These are phyloP conservation scores for Sussaba pulchella DNA, from an alignment of 2,888 invertebrate species.

Conservation along the genomic window DNA sequence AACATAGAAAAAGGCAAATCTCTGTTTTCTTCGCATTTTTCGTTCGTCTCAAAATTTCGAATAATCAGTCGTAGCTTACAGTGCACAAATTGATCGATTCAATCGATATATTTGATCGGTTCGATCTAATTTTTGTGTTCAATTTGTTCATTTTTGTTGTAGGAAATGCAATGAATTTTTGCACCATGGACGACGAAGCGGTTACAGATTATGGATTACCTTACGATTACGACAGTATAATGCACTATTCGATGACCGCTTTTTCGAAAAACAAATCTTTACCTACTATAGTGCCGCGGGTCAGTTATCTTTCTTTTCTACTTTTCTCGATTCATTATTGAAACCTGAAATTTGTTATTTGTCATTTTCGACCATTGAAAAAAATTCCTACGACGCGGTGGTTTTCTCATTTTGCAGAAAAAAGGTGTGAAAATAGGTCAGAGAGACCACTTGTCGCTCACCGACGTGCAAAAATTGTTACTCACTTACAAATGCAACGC, in stretches of 20 bases:
- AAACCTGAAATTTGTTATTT: no score
- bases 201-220: constrained; percentile 63
- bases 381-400: not conserved
- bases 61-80: no score
- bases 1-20: constrained; percentile 65
- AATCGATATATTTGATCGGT: no score
- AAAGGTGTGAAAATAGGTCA: constrained; percentile 57
- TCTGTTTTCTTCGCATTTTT: not conserved
- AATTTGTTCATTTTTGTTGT: not conserved
- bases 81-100: no score
- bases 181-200: constrained; percentile 15
- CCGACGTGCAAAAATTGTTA: constrained; percentile 67
- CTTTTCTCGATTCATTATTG: not conserved
- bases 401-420: constrained; percentile 49
- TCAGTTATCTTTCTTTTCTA: constrained; percentile 24
- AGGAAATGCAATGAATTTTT: constrained; percentile 59
- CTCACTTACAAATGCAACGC: constrained; percentile 64
- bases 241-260: constrained; percentile 68
- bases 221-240: constrained; percentile 68
- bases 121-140: not conserved
- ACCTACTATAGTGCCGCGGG: constrained; percentile 61
- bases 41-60: not conserved
- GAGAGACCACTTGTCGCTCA: constrained; percentile 59
- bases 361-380: not conserved
- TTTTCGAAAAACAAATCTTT: constrained; percentile 57